phyloP scores from a whole-genome alignment of 2,888 invertebrate genomes.

The Plutella xylostella region DNA sequence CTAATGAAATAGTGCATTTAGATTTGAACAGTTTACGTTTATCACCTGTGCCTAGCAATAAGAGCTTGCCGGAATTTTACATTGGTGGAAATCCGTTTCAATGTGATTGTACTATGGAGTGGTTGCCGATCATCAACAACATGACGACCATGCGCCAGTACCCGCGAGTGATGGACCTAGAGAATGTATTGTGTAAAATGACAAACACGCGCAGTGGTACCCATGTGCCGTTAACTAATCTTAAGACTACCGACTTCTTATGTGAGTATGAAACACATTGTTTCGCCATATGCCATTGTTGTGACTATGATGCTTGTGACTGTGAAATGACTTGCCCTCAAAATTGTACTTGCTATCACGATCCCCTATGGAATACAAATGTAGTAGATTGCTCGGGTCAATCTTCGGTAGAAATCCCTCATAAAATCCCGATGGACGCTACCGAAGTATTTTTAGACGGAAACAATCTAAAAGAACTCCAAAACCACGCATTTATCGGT shows the following conservation, averaged over 20 bases:
- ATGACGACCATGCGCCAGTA: slow-evolving; percentile 85
- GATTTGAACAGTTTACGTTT: slow-evolving; percentile 85
- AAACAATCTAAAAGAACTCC: slow-evolving; percentile 85
- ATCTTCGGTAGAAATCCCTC: slow-evolving; percentile 81
- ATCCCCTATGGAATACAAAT: slow-evolving; percentile 93
- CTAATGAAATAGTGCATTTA: slow-evolving; percentile 85
- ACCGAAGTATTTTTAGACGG: slow-evolving; percentile 94
- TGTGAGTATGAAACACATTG: slow-evolving; percentile 94
- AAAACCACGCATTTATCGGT: slow-evolving; percentile 90
- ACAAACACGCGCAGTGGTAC: slow-evolving; percentile 85
- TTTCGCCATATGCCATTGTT: slow-evolving; percentile 94
- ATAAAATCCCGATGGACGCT: slow-evolving; percentile 92
- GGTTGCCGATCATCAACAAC: slow-evolving; percentile 91
- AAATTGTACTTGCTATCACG: slow-evolving; percentile 95
- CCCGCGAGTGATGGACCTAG: slow-evolving; percentile 89
- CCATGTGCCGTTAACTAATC: slow-evolving; percentile 80
- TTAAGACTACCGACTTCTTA: slow-evolving; percentile 86
- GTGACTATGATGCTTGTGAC: slow-evolving; percentile 96
- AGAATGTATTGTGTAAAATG: slow-evolving; percentile 89
- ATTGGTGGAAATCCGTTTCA: slow-evolving; percentile 94
- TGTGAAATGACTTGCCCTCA: slow-evolving; percentile 97
- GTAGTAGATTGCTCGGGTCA: slow-evolving; percentile 92
- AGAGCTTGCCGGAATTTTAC: slow-evolving; percentile 87
- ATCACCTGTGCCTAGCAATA: slow-evolving; percentile 78
- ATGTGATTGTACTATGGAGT: slow-evolving; percentile 96